Conservation (phyloP, 2,113 vertebrate species). For the Syngnathus floridae region DNA sequence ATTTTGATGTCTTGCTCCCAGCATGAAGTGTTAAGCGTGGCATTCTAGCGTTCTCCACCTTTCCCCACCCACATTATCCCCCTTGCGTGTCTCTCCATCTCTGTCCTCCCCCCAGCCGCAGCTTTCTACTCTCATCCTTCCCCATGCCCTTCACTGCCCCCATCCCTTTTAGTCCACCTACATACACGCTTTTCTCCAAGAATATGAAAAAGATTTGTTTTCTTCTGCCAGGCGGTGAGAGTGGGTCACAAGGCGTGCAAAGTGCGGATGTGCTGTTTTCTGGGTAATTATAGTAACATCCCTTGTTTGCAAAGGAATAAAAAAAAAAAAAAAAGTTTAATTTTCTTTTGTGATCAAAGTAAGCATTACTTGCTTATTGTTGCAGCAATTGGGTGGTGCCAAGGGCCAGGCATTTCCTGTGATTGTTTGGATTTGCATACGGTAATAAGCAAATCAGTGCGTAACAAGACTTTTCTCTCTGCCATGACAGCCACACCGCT, state of each 20-base stretch:
- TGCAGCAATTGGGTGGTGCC: conserved; percentile 67
- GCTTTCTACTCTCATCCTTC: conserved; percentile 37
- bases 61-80: conserved; percentile 47
- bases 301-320: conserved; percentile 52
- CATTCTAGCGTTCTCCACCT: conserved; percentile 41
- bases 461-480: conserved; percentile 13
- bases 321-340: conserved; percentile 61
- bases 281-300: conserved; percentile 69
- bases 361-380: conserved; percentile 71
- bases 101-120: conserved; percentile 52
- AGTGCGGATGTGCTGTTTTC: conserved; percentile 71
- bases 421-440: conserved; percentile 73
- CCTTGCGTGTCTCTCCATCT: conserved; percentile 42
- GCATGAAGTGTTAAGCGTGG: conserved; percentile 37
- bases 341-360: conserved; percentile 67
- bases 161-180: conserved; percentile 24
- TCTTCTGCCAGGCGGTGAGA: conserved; percentile 45
- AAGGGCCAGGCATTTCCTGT: conserved; percentile 71
- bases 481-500: conserved; percentile 7
- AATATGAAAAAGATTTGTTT: conserved; percentile 65
- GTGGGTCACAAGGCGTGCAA: conserved; percentile 52
- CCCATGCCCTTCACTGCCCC: conserved; percentile 40
- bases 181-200: conserved; percentile 23
- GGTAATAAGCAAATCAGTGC: conserved; percentile 54
- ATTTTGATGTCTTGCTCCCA: conserved; percentile 50